Percentiles rank a stretch among this genome's conserved stretches.
phyloP scores from a whole-genome alignment of 2,113 vertebrate species.

The Dipodomys merriami region DNA sequence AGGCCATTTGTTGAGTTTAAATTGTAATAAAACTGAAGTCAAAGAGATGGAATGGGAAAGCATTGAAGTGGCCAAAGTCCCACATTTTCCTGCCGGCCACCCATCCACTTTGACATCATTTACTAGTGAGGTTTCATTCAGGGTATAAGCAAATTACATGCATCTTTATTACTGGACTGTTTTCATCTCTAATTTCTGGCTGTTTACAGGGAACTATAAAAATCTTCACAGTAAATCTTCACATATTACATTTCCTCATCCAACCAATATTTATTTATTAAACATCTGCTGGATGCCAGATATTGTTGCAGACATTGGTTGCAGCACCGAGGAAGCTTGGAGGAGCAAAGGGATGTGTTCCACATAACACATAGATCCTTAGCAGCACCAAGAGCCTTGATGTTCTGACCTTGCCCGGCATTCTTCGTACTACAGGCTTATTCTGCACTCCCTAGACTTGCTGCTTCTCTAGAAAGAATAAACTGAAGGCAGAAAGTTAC shows the following conservation, averaged over 20 bases:
- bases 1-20: conserved; percentile 65
- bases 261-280: conserved; percentile 32
- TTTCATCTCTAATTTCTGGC: conserved; percentile 17
- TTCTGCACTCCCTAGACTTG: neutral
- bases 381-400: neutral
- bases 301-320: neutral
- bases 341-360: neutral
- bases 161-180: neutral
- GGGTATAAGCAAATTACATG: neutral
- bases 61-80: neutral
- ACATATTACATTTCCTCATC: neutral
- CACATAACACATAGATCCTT: fast-evolving
- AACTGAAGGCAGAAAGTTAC: neutral
- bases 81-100: neutral
- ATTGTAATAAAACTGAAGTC: neutral
- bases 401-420: fast-evolving
- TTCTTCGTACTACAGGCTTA: neutral
- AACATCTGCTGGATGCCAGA: conserved; percentile 8
- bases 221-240: conserved; percentile 33
- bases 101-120: neutral
- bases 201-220: conserved; percentile 47
- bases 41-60: neutral
- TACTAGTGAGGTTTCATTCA: neutral
- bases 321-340: neutral
- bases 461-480: neutral